These are phyloP conservation scores for Oscheius sp. DNA, from an alignment of 2,888 invertebrate species.

Conservation along the genomic window DNA sequence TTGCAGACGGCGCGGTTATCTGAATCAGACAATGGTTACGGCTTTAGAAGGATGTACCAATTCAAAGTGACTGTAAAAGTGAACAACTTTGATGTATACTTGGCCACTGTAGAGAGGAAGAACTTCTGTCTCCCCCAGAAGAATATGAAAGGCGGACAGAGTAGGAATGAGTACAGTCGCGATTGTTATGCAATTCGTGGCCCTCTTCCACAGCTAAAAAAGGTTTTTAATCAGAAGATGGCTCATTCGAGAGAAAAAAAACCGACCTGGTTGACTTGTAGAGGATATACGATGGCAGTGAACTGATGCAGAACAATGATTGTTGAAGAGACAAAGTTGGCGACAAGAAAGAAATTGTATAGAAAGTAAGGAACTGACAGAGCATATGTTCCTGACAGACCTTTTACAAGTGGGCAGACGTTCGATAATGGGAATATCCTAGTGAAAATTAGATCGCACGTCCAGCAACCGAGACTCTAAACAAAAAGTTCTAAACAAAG, in stretches of 20 bases:
- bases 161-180: not conserved
- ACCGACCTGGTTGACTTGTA: slow-evolving; percentile 1
- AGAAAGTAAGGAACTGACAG: slow-evolving; percentile 19
- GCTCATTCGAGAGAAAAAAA: not conserved
- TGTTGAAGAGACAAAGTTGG: slow-evolving; percentile 5
- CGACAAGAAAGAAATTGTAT: slow-evolving; percentile 19
- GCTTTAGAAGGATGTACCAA: not conserved
- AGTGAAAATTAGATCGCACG: slow-evolving; percentile 12
- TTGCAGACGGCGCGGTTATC: slow-evolving; percentile 19
- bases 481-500: not conserved
- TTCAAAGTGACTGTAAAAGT: slow-evolving; percentile 8
- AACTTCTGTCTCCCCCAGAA: slow-evolving; percentile 5
- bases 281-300: slow-evolving; percentile 9
- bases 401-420: not conserved
- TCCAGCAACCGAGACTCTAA: slow-evolving; percentile 22
- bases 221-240: not conserved
- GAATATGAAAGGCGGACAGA: slow-evolving; percentile 10
- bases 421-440: slow-evolving; percentile 9
- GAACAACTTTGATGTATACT: slow-evolving; percentile 8
- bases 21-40: not conserved
- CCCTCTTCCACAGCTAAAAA: slow-evolving; percentile 10
- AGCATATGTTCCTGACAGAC: slow-evolving; percentile 4
- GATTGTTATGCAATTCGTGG: not conserved
- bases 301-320: slow-evolving; percentile 22
- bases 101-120: slow-evolving; percentile 13